Conservation (phyloP, 2,113 vertebrate species). For the Carettochelys insculpta region DNA sequence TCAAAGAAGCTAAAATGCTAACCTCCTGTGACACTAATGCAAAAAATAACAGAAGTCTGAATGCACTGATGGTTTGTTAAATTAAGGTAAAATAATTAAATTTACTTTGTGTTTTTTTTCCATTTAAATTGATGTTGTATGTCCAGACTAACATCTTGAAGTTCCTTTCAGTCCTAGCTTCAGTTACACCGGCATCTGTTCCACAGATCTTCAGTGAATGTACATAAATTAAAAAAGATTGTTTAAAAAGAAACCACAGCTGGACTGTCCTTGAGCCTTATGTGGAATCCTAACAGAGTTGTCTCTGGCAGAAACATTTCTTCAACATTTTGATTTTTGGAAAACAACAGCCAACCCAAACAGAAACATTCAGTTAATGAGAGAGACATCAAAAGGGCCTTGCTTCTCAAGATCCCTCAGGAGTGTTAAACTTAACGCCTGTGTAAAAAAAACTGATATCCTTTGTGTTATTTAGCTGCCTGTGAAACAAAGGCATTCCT, state of each 20-base stretch:
- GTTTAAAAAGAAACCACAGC: background rate
- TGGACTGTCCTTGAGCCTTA: background rate
- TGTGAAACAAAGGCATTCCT: conserved; percentile 1
- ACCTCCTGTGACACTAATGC: conserved; percentile 53
- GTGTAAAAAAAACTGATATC: rapidly evolving
- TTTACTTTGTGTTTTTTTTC: conserved; percentile 72
- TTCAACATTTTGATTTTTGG: conserved; percentile 14
- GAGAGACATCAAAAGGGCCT: background rate
- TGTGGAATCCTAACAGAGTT: conserved; percentile 3
- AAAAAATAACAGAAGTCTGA: conserved; percentile 62
- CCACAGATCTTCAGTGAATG: conserved; percentile 21
- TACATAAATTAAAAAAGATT: conserved; percentile 30
- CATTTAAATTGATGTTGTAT: conserved; percentile 70
- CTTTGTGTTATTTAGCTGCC: background rate
- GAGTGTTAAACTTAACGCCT: background rate
- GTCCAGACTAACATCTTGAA: conserved; percentile 52
- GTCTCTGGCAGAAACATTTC: background rate
- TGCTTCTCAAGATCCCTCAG: background rate
- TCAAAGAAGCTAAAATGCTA: conserved; percentile 41
- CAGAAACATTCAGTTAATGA: background rate
- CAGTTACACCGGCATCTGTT: conserved; percentile 65
- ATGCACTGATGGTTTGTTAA: conserved; percentile 54
- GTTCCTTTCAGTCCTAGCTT: conserved; percentile 44
- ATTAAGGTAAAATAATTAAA: conserved; percentile 72
- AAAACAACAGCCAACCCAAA: background rate